A percentile compares a stretch with the other conserved stretches of the same genome.
These are phyloP conservation scores for Heteromormyrus szaboi DNA, from an alignment of 2,797 vertebrate species.

Conservation along the genomic window DNA sequence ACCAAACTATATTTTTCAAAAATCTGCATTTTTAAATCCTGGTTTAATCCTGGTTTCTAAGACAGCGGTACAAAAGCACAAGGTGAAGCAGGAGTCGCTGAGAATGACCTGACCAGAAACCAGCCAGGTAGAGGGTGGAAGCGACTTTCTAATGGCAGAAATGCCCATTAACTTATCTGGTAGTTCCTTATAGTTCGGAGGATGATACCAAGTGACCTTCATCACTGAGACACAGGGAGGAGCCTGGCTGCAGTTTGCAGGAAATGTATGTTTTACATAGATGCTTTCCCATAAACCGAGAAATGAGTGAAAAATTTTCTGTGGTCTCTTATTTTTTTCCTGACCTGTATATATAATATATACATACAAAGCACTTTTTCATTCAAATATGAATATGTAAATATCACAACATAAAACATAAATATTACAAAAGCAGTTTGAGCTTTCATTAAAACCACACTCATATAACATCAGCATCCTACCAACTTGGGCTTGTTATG, in stretches of 20 bases:
- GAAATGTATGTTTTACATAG: not conserved
- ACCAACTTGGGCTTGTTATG: not conserved
- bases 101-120: not conserved
- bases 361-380: not conserved
- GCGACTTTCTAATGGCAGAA: not conserved
- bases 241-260: not conserved
- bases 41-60: not conserved
- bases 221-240: not conserved
- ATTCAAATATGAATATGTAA: not conserved
- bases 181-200: not conserved
- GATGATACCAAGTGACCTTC: not conserved
- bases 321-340: not conserved
- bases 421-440: not conserved
- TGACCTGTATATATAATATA: not conserved
- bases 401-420: not conserved
- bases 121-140: not conserved
- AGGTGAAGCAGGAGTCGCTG: not conserved
- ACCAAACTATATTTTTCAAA: not conserved
- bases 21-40: not conserved
- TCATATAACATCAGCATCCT: not conserved
- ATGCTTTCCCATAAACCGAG: not conserved
- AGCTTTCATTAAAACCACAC: not conserved
- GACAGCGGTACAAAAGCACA: not conserved
- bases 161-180: not conserved
- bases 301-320: not conserved